A percentile compares a stretch with the other conserved stretches of the same genome.
phyloP scores from a whole-genome alignment of 1,140 invertebrate species.

The Epicauta chinensis region DNA sequence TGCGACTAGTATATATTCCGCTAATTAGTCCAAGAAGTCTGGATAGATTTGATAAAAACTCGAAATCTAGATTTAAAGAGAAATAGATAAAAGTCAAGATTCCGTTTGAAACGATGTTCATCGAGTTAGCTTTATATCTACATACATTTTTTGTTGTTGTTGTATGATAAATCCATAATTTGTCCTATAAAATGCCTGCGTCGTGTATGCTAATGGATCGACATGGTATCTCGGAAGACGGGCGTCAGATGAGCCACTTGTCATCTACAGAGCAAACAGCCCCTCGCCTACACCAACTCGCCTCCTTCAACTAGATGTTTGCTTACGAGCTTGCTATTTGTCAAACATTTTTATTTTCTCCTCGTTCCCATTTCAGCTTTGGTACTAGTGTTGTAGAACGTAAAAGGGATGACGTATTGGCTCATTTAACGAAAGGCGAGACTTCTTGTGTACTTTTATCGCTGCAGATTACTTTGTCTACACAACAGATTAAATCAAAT shows the following conservation, averaged over 20 bases:
- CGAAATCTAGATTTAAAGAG: no score
- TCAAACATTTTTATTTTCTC: constrained; percentile 44
- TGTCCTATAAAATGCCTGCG: constrained; percentile 12
- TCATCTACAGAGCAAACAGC: constrained; percentile 40
- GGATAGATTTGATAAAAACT: no score
- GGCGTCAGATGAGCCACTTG: constrained; percentile 31
- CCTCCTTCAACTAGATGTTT: constrained; percentile 32
- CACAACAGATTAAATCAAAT: constrained; percentile 42
- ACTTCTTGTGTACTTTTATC: constrained; percentile 42
- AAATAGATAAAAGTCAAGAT: no score
- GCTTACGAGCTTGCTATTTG: constrained; percentile 40
- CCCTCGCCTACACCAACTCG: constrained; percentile 38
- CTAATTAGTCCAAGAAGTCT: no score
- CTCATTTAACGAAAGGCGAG: constrained; percentile 38
- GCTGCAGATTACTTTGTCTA: constrained; percentile 41
- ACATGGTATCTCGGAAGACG: constrained; percentile 11
- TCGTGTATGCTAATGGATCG: constrained; percentile 27
- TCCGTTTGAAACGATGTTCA: no score
- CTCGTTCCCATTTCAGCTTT: constrained; percentile 26
- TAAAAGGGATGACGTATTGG: constrained; percentile 40
- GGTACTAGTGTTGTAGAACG: constrained; percentile 1
- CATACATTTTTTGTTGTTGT: background rate
- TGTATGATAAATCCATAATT: constrained; percentile 15
- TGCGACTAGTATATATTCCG: no score
- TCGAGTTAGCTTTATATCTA: no score